Conservation (phyloP, 1,140 invertebrate species). For the Caerostris extrusa region DNA sequence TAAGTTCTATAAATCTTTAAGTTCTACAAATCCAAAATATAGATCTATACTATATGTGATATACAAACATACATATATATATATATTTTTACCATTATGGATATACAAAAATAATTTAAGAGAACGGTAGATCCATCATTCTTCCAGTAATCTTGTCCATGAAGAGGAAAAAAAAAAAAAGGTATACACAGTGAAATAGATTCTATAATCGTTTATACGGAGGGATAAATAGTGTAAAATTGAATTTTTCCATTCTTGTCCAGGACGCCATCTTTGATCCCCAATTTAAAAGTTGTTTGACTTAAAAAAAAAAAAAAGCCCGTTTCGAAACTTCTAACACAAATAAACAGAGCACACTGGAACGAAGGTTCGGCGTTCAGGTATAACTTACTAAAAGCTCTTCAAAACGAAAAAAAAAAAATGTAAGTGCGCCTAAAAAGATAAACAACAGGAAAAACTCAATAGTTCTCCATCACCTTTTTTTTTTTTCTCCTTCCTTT, state of each 20-base stretch:
- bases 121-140: no score
- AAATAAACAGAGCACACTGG: not conserved
- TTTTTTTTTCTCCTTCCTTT: not conserved
- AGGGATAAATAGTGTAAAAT: not conserved
- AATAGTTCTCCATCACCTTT: not conserved
- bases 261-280: not conserved
- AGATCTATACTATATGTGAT: no score
- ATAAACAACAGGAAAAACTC: conserved; percentile 35
- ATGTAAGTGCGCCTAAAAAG: conserved; percentile 20
- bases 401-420: not conserved
- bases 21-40: no score
- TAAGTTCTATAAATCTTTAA: no score
- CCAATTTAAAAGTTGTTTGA: conserved; percentile 32
- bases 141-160: no score
- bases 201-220: no score
- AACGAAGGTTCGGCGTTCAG: not conserved
- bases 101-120: no score
- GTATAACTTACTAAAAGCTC: conserved; percentile 35
- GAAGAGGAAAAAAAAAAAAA: no score
- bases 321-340: not conserved
- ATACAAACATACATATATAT: no score
- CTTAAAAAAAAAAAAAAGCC: not conserved
- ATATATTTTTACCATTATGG: no score
- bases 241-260: conserved; percentile 5
- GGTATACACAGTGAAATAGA: no score